A percentile compares a stretch with the other conserved stretches of the same genome.
Conservation (phyloP, 1,140 invertebrate species). For the Pseudomyrmex cubaensis region DNA sequence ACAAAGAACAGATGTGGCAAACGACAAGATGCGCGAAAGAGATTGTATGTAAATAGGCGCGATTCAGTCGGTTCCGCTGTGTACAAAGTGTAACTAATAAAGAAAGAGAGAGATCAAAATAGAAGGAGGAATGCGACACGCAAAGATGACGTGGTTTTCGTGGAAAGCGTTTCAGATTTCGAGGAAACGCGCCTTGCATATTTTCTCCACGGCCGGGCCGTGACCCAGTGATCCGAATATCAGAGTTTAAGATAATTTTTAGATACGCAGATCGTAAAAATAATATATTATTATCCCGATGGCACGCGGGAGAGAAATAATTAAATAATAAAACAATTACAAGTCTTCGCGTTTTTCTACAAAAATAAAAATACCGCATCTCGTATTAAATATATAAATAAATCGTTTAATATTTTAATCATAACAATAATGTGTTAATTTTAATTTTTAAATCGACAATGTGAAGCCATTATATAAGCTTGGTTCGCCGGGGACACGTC, state of each 20-base stretch:
- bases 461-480: no score
- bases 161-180: conserved; percentile 27
- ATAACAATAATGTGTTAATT: no score
- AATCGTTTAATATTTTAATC: no score
- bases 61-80: not conserved
- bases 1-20: conserved; percentile 48
- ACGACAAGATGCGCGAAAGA: conserved; percentile 41
- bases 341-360: no score
- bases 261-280: not conserved
- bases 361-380: no score
- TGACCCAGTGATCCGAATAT: conserved; percentile 31
- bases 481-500: not conserved
- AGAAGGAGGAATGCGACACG: not conserved
- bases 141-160: not conserved
- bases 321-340: not conserved
- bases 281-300: not conserved
- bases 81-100: no score
- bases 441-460: no score
- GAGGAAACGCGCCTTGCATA: conserved; percentile 27
- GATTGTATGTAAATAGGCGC: conserved; percentile 54
- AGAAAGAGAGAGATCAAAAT: not conserved
- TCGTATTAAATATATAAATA: no score
- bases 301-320: not conserved
- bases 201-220: conserved; percentile 15
- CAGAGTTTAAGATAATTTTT: not conserved